Base-by-base conservation (phyloP, 2,888 invertebrate species). In the Uloborus plumipes region DNA sequence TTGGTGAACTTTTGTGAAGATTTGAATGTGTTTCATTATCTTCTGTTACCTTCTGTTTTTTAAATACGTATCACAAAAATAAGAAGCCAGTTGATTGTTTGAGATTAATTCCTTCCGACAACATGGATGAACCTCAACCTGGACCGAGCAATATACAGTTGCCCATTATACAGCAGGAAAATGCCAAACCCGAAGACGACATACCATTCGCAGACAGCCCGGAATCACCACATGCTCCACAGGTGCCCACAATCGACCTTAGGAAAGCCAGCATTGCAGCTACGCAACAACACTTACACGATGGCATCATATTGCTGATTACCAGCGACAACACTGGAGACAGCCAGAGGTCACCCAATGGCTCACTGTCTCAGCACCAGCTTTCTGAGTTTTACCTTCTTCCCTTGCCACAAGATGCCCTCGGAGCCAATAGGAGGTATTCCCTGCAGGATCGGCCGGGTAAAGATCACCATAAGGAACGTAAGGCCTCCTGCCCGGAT, bases 401-500 rank as follows among this genome's bases (percentile, higher is more conserved):
- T 18, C 81, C 81, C 14, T 18, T 82, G 22, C 75, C 81, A 11
- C 81, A 64, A 50, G 81, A 82, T 31, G 75, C 75, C 13, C 49
- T 71, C 39, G 51, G 62, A 18, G 64, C 69, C 16, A 81, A 81
- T 47, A 20, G 81, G 39, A 20, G 83, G n/a, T 72, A 77, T 58
- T 83, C 83, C 31, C 66, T 77, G 22, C 83, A 83, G 64, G 75
- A 75, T 51, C 58, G 66, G 31, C 22, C 31, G 13, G 75, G 61
- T 4, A 76, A 66, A 39, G 18, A 74, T 50, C 67, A 79, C 22
- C 69, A 71, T 18, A 51, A 58, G 13, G 77, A 75, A 31, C 62
- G 84, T 9, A 84, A 84, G 50, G 75, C 71, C 18, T 84, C 84
- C 7, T 84, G 79, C 22, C 84, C 84, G 6, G 84, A 84, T 18